Percentiles rank a stretch among this genome's conserved stretches.
Conservation (phyloP, 2,113 vertebrate species). For the Manacus vitellinus region DNA sequence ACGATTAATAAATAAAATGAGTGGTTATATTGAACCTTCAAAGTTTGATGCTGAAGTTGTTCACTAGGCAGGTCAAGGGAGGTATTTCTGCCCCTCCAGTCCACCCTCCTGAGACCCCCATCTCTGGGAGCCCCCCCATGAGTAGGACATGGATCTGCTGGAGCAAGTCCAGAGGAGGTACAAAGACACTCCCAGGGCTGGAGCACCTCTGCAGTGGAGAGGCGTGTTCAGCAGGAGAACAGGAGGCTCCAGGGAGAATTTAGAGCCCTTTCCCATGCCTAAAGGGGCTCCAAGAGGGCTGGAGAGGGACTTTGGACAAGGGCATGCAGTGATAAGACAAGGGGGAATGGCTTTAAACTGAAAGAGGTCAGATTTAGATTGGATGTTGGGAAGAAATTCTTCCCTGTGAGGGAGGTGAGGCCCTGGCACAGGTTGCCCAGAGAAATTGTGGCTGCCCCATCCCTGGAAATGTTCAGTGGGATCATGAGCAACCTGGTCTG, state of each 20-base stretch:
- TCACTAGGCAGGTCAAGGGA: not conserved
- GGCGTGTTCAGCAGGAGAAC: not conserved
- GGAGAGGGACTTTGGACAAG: not conserved
- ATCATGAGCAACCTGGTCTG: fast-evolving
- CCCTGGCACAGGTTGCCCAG: not conserved
- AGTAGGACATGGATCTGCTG: not conserved
- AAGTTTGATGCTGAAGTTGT: not conserved
- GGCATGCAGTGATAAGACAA: not conserved
- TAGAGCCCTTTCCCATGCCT: not conserved
- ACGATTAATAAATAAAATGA: not conserved
- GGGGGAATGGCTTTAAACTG: not conserved
- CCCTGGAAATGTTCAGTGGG: not conserved
- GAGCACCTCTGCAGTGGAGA: not conserved
- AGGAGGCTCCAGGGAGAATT: not conserved
- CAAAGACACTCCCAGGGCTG: not conserved
- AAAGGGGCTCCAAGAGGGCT: not conserved
- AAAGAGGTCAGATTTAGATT: not conserved
- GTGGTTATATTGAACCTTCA: not conserved
- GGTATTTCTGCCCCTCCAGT: not conserved
- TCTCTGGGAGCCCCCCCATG: fast-evolving
- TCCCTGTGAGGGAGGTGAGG: not conserved
- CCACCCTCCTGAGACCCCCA: too few relatives aligned
- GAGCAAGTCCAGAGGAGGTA: not conserved
- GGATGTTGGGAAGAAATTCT: not conserved
- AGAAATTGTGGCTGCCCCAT: not conserved